Evolutionary conservation across 2,797 vertebrate species (phyloP).

Genomic region (Emydoidea blandingii): DNA sequence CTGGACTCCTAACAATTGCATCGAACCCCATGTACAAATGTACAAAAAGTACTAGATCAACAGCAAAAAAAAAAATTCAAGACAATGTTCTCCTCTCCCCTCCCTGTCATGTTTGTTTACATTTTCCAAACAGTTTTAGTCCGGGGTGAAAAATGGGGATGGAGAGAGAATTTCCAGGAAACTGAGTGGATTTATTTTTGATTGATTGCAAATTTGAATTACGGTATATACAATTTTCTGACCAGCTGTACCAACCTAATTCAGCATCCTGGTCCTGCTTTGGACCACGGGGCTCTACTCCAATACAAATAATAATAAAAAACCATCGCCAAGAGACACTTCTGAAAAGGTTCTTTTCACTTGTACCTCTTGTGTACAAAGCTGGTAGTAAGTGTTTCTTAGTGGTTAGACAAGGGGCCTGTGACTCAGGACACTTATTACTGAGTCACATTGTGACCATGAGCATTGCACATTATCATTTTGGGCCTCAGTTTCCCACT

Average conservation of each 20-base stretch:
- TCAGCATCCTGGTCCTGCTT: background rate
- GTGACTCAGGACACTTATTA: background rate
- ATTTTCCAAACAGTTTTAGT: slow-evolving; percentile 44
- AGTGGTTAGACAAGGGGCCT: slow-evolving; percentile 28
- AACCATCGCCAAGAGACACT: slow-evolving; percentile 40
- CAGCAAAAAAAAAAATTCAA: slow-evolving; percentile 59
- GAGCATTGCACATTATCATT: background rate
- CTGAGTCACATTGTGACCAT: background rate
- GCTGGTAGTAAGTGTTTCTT: slow-evolving; percentile 35
- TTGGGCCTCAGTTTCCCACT: background rate
- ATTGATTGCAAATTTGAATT: background rate
- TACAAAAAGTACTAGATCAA: slow-evolving; percentile 11
- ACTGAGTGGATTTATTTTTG: slow-evolving; percentile 17
- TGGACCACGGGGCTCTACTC: background rate
- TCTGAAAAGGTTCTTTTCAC: slow-evolving; percentile 60
- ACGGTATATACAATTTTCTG: background rate
- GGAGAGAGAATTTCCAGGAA: slow-evolving; percentile 44
- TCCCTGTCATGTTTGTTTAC: background rate
- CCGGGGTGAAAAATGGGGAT: slow-evolving; percentile 1
- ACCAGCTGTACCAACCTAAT: background rate
- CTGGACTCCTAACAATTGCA: slow-evolving; percentile 21
- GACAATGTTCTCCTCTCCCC: slow-evolving; percentile 31
- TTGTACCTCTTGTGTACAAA: slow-evolving; percentile 42
- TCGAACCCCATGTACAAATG: background rate
- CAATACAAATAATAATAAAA: slow-evolving; percentile 23